Evolutionary conservation across 2,113 vertebrate genomes (phyloP), one percentile per base, ranked within the genome.

Genomic region (Bostrychus sinensis): DNA sequence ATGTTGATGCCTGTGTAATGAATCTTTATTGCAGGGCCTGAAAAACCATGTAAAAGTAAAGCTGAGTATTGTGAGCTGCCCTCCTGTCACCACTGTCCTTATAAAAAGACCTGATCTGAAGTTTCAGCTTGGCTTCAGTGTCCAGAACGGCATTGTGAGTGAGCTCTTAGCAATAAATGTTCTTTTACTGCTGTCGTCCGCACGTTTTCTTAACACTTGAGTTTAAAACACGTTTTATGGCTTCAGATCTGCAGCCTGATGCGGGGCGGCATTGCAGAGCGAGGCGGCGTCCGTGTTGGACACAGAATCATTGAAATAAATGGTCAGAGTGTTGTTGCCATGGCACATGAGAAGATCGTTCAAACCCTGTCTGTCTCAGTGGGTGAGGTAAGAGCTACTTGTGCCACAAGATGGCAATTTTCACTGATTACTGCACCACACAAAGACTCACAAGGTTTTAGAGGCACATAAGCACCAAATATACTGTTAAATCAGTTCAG

Each of bases 251-350:
- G 97, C 92, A 99, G 97, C 75, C 92, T 99, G 80, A 99, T 99
- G 97, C 88, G 97, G 69, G 97, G 97, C 0, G 97, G 97, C 43
- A 99, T 99, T 20, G 97, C 97, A 0, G 97, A 99, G 87, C 91
- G 97, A 71, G 97, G 97, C 0, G 97, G 97, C 0, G 97, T 99
- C 0, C 92, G 97, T 1, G 97, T 99, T 0, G 97, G 97, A 46
- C 97, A 99, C 68, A 93, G 97, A 14, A 99, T 99, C 59, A 99
- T 99, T 20, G 97, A 99, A 87, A 98, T 99, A 89, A 99, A 99
- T 0, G 94, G 97, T 64, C 97, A 99, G 91, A 99, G 97, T 0
- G 96, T 99, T 8, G 97, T 99, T 70, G 97, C 97, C 25, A 99
- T 97, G 3, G 94, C 97, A 14, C 97, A 99, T 0, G 97, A 99